Base-by-base conservation (phyloP, 2,113 vertebrate species). In the Myiopsitta monachus region DNA sequence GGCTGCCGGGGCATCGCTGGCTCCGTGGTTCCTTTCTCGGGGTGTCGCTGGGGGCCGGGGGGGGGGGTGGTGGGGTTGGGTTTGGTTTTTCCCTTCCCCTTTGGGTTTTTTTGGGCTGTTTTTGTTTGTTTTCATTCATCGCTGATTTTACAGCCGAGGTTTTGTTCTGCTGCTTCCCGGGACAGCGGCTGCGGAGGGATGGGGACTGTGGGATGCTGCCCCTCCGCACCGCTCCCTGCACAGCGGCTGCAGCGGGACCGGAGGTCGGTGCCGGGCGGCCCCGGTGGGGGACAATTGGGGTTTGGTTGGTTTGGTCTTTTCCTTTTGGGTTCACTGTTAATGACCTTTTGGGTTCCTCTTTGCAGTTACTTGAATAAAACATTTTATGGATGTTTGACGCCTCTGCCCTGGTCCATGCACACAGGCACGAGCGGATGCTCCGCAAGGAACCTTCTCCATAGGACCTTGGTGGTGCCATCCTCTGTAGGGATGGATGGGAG, bases 321-420 rank as follows among this genome's bases (percentile, higher is more conserved):
- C 44, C 19, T 78, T 88, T 94, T 78, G 51, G 66, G 79, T 94
- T 81, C 83, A 77, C 92, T 87, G 92, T 92, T 96, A 95, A 96
- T 9, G 59, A 96, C 95, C 94, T 95, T 96, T 97, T 96, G 97
- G 96, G 92, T 98, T 98, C 97, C 97, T 98, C 97, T 96, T 98
- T 98, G 97, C 98, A 98, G 97, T 98, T 98, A 98, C 98, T 98
- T 98, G 98, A 98, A 98, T 98, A 98, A 98, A 98, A 97, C 95
- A 83, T 96, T 97, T 96, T 97, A 97, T 95, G 96, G 96, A 97
- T 62, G 67, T 94, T 82, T 79, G 92, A 41, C 0, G 23, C 62
- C 77, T 93, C 86, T 62, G 44, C 39, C 55, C 63, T 11, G 44
- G 14, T 59, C 57, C 57, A 23, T 59, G 57, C 57, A n/a, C 57